A percentile compares a stretch with the other conserved stretches of the same genome.
Evolutionary conservation across 2,113 vertebrate genomes (phyloP).

Genomic region (Vanacampus margaritifer): DNA sequence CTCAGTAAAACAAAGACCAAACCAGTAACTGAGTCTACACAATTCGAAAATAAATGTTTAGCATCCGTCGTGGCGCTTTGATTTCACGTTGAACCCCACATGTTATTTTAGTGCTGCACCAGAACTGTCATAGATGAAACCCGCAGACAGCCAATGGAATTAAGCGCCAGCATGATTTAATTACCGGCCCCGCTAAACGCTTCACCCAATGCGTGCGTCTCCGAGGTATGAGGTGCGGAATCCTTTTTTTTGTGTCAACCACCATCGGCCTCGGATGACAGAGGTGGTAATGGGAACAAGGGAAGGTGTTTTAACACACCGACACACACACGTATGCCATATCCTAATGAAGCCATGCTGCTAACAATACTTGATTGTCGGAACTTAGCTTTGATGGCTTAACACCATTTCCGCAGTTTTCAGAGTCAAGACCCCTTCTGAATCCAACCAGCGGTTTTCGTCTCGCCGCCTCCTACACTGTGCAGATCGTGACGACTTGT

Average conservation of each 20-base stretch:
- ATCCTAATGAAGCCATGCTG: conserved; percentile 1
- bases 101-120: not conserved
- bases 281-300: conserved; percentile 17
- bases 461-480: conserved; percentile 40
- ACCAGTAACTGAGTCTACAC: no score
- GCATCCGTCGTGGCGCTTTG: not conserved
- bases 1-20: no score
- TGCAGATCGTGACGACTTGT: conserved; percentile 33
- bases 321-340: not conserved
- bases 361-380: not conserved
- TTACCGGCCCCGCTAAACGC: not conserved
- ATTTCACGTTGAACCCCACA: not conserved
- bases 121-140: not conserved
- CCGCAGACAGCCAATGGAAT: not conserved
- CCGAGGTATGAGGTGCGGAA: conserved; percentile 5
- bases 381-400: not conserved
- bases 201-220: not conserved
- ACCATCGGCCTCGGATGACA: not conserved
- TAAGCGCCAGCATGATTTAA: conserved; percentile 6
- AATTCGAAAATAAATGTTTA: no score
- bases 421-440: conserved; percentile 18
- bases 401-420: not conserved
- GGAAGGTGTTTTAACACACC: conserved; percentile 1
- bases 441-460: conserved; percentile 31
- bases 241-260: not conserved